A percentile compares a stretch with the other conserved stretches of the same genome.
Conservation (phyloP, 2,888 invertebrate species). For the Liodrosophila aerea region DNA sequence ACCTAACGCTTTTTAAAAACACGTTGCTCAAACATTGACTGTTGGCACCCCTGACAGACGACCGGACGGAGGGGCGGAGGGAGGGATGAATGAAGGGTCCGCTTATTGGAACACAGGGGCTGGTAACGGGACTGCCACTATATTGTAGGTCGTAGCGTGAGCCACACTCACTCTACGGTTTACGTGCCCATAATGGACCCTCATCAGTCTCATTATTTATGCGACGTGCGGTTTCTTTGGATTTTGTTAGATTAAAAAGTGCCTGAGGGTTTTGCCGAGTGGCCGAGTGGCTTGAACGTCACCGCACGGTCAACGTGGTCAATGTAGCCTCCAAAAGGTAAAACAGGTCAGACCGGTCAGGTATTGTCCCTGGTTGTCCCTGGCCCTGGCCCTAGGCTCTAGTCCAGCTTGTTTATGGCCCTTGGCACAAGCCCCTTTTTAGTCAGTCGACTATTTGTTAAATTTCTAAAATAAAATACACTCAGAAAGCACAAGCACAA, state of each 20-base stretch:
- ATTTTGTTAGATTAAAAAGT: constrained; percentile 79
- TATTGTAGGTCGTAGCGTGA: constrained; percentile 31
- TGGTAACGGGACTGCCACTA: neutral
- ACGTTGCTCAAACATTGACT: constrained; percentile 79
- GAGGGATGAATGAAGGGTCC: constrained; percentile 3
- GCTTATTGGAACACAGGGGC: constrained; percentile 6
- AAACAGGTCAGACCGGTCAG: constrained; percentile 71
- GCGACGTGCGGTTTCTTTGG: constrained; percentile 80
- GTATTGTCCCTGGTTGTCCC: constrained; percentile 63
- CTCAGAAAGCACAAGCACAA: constrained; percentile 19
- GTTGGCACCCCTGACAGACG: constrained; percentile 43
- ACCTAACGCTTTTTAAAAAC: constrained; percentile 73
- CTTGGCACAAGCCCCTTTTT: constrained; percentile 68
- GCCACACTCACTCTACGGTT: constrained; percentile 40
- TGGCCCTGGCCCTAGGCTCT: constrained; percentile 23
- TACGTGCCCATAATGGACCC: constrained; percentile 79
- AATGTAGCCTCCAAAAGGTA: constrained; percentile 61
- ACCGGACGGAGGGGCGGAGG: no score
- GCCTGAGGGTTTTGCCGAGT: constrained; percentile 76
- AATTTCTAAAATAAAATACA: constrained; percentile 73
- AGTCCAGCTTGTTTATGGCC: constrained; percentile 65
- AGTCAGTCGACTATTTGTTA: constrained; percentile 71
- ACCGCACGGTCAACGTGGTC: constrained; percentile 71
- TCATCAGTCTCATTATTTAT: constrained; percentile 79
- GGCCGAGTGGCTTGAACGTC: constrained; percentile 59